Base-by-base conservation (phyloP, 1,140 invertebrate species). In the Stenopsyche tienmushanensis region DNA sequence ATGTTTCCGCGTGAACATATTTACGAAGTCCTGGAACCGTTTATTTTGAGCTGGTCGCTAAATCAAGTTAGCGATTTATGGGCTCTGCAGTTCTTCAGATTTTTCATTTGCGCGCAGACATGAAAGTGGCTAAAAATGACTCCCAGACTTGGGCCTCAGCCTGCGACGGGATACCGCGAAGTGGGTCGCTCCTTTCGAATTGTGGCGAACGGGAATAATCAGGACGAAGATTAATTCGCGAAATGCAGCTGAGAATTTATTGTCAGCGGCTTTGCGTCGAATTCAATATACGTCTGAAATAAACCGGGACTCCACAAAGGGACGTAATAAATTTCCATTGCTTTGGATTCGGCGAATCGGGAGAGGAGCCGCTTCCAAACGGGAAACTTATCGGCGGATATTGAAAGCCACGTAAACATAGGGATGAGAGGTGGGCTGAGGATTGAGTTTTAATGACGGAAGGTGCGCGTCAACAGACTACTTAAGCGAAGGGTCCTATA, bases 301-400 rank as follows among this genome's bases (percentile, higher is more conserved):
- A 47, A 47, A 47, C 50, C 50, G 24, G 20, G 7, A 3, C 24
- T 26, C 20, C 50, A 13, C 50, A 59, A 41, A 59, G 55, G n/a
- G 39, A 15, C 39, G 55, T 44, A 59, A 42, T 59, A 59, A 59
- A 59, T 59, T 59, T 44, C 18, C 55, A 42, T 59, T 23, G 55
- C 29, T 42, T 59, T 44, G 29, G 39, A 25, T 26, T 34, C 23
- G 34, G n/a, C 53, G 17, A 59, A 59, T 24, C 18, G 50, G n/a
- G 45, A 20, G 5, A 34, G 29, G 44, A 47, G 44, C 18, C 44
- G 44, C 18, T 62, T 34, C 44, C 44, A 23, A 62, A 42, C 42
- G 64, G 64, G 49, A 66, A 62, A 62, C 50, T 62, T 62, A 52
- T 26, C 47, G 57, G 49, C 65, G 49, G 65, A 67, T 67, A 67